Evolutionary conservation across 2,113 vertebrate species (phyloP).

Genomic region (Nansenia antarctica): DNA sequence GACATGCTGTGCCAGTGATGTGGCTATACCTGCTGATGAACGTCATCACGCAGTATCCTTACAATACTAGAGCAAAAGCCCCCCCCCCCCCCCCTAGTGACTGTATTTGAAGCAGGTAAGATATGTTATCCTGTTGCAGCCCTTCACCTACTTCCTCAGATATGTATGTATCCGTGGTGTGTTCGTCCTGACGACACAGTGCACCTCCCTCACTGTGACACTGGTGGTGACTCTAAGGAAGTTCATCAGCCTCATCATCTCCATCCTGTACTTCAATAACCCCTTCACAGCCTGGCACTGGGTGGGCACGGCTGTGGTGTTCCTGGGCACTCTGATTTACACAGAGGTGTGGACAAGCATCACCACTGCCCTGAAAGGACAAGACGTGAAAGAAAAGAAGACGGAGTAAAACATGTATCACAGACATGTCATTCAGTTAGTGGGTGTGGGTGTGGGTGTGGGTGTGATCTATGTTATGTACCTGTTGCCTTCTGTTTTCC

Average conservation of each 20-base stretch:
- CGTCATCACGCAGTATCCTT: conserved; percentile 98
- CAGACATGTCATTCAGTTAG: conserved; percentile 5
- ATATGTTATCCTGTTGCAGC: conserved; percentile 14
- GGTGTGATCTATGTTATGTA: background rate
- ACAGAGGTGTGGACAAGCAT: conserved; percentile 87
- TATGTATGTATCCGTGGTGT: conserved; percentile 95
- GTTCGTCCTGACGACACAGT: conserved; percentile 95
- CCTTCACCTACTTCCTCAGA: conserved; percentile 69
- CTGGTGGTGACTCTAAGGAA: conserved; percentile 95
- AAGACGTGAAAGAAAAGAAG: conserved; percentile 68
- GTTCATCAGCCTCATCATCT: conserved; percentile 96
- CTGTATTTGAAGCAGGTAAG: background rate
- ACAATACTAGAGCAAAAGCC: background rate
- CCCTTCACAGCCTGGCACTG: conserved; percentile 96
- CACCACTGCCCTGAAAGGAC: conserved; percentile 38
- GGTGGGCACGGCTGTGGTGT: conserved; percentile 88
- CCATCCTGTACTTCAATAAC: conserved; percentile 93
- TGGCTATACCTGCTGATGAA: conserved; percentile 96
- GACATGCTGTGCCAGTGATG: conserved; percentile 83
- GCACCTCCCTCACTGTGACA: conserved; percentile 92
- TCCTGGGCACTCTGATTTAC: conserved; percentile 91
- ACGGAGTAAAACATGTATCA: conserved; percentile 55
- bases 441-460: background rate
- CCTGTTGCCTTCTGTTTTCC: background rate
- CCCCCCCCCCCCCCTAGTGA: background rate